Percentiles rank a stretch among this genome's conserved stretches.
Conservation (phyloP, 2,888 invertebrate genomes). For the Noctua janthina region DNA sequence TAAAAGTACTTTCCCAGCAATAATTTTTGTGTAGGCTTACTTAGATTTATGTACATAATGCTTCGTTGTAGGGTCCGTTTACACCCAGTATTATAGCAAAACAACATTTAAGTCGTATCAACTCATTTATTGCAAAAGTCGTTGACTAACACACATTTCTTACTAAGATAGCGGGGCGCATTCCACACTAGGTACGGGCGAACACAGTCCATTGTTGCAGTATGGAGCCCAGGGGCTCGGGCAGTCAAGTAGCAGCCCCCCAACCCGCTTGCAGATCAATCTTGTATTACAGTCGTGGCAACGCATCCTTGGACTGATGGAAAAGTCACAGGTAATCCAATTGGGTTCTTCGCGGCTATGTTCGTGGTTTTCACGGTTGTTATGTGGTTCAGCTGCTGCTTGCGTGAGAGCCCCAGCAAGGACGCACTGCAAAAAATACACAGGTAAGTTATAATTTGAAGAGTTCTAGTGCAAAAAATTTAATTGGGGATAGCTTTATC, state of each 20-base stretch:
- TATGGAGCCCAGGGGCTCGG: conserved; percentile 31
- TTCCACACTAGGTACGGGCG: conserved; percentile 30
- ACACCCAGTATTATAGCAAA: not conserved
- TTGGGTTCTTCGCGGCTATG: not conserved
- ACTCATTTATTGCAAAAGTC: conserved; percentile 21
- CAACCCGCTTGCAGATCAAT: conserved; percentile 47
- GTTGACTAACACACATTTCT: not conserved
- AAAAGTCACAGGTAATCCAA: conserved; percentile 43
- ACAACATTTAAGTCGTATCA: not conserved
- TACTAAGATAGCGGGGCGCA: conserved; percentile 1
- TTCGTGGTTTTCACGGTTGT: not conserved
- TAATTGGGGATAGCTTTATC: not conserved
- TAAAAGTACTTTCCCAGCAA: no score
- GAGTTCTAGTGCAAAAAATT: not conserved
- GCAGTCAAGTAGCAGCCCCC: conserved; percentile 43
- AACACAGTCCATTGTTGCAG: conserved; percentile 53
- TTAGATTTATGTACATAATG: no score
- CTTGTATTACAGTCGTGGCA: conserved; percentile 48
- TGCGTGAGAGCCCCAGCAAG: conserved; percentile 18
- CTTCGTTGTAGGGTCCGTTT: no score
- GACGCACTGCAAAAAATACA: conserved; percentile 36
- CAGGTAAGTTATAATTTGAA: not conserved
- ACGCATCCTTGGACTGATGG: conserved; percentile 30
- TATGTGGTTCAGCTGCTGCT: not conserved
- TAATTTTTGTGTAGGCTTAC: no score